Percentiles rank a stretch among this genome's conserved stretches.
Conservation (phyloP, 2,888 invertebrate species). For the Lochmaea capreae region DNA sequence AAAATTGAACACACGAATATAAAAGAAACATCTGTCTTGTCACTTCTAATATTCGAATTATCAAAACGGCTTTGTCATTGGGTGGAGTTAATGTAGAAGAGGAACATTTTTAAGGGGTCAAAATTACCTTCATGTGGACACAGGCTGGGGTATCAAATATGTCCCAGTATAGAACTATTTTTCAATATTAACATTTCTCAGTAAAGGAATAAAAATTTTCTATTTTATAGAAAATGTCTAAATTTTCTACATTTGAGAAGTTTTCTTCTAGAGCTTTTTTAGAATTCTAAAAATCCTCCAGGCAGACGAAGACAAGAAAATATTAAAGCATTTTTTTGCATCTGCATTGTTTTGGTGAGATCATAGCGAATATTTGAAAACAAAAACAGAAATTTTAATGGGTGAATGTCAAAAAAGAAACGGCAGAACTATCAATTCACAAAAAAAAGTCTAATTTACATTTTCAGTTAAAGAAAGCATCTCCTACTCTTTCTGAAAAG, state of each 20-base stretch:
- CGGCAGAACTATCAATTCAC: background rate
- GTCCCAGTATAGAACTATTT: no score
- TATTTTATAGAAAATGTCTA: no score
- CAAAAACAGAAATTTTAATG: no score
- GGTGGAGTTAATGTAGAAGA: background rate
- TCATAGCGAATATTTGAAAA: no score
- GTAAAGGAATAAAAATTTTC: no score
- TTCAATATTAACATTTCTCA: no score
- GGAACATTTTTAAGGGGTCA: background rate
- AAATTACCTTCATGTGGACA: background rate
- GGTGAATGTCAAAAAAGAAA: background rate
- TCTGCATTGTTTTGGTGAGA: no score
- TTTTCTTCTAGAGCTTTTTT: no score
- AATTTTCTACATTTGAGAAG: no score
- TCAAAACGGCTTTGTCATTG: conserved; percentile 22
- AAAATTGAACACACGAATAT: conserved; percentile 19
- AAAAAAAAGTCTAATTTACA: background rate
- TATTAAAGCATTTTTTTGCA: background rate
- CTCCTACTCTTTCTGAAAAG: background rate
- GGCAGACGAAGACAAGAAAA: no score
- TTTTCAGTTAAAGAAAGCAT: background rate
- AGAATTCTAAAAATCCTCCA: no score
- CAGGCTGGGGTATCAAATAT: no score
- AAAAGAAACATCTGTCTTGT: conserved; percentile 31
- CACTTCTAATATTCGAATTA: conserved; percentile 13